A percentile compares a stretch with the other conserved stretches of the same genome.
Conservation (phyloP, 2,797 vertebrate species). For the Orientallactaga sibirica region DNA sequence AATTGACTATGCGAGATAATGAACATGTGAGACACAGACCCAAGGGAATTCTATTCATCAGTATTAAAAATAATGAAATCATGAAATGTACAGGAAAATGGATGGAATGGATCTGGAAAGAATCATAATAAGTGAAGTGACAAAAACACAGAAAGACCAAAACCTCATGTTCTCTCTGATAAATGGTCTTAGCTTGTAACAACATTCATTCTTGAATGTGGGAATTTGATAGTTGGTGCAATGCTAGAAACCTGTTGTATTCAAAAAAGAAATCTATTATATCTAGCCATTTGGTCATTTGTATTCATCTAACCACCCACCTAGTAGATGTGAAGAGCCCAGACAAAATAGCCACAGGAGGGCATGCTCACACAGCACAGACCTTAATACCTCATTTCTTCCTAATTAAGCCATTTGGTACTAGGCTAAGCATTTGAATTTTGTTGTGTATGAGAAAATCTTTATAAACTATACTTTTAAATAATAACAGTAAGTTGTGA, state of each 20-base stretch:
- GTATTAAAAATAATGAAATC: no score
- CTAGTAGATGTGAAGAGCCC: neutral
- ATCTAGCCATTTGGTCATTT: neutral
- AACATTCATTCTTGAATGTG: neutral
- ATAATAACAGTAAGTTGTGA: neutral
- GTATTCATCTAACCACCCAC: neutral
- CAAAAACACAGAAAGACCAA: neutral
- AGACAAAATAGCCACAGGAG: neutral
- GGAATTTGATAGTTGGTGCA: neutral
- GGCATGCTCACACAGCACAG: neutral
- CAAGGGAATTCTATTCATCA: no score
- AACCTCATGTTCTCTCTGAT: neutral
- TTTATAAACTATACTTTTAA: conserved; percentile 43
- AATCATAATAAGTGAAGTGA: no score
- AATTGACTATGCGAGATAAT: no score
- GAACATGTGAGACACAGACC: no score
- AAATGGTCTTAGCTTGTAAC: neutral
- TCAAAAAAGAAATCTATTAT: neutral
- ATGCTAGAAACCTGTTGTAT: neutral
- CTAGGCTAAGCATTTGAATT: neutral
- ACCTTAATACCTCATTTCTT: neutral
- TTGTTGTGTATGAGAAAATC: neutral
- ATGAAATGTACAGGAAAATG: no score
- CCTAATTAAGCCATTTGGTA: neutral
- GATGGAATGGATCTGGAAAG: no score